These are phyloP conservation scores for Epizoanthus illoricatus DNA, from an alignment of 92 coral and sea anemone species.

Conservation along the genomic window DNA sequence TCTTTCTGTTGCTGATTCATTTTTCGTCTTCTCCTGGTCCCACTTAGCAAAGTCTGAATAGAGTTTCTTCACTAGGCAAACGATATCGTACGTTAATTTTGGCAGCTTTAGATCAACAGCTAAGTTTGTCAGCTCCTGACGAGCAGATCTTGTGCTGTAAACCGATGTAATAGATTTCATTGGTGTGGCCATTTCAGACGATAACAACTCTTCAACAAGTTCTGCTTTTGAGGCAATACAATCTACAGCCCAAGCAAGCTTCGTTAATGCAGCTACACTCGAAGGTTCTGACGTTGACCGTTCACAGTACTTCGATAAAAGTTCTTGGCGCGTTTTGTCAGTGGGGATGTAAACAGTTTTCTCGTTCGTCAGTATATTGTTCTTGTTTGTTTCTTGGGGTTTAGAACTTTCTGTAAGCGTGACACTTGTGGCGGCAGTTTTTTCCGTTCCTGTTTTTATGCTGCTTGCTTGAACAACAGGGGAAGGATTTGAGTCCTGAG, in stretches of 20 bases:
- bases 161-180: not conserved
- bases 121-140: slow-evolving; percentile 19
- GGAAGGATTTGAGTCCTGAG: no score
- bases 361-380: no score
- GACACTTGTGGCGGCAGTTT: no score
- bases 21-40: slow-evolving; percentile 32
- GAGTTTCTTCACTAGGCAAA: slow-evolving; percentile 8
- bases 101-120: slow-evolving; percentile 48
- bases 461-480: not conserved
- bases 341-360: not conserved
- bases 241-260: not conserved
- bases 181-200: not conserved
- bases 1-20: not conserved
- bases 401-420: no score
- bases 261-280: slow-evolving; percentile 16
- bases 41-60: slow-evolving; percentile 40
- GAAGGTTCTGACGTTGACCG: not conserved
- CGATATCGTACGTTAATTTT: slow-evolving; percentile 36
- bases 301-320: slow-evolving; percentile 20
- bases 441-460: no score
- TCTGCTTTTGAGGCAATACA: slow-evolving; percentile 16
- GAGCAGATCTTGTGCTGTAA: not conserved
- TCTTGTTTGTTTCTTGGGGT: no score
- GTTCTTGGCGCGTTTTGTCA: slow-evolving; percentile 13
- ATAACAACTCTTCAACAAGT: slow-evolving; percentile 4